Percentiles rank a stretch among this genome's conserved stretches.
Conservation (phyloP, 2,888 invertebrate genomes). For the Pilophorus perplexus region DNA sequence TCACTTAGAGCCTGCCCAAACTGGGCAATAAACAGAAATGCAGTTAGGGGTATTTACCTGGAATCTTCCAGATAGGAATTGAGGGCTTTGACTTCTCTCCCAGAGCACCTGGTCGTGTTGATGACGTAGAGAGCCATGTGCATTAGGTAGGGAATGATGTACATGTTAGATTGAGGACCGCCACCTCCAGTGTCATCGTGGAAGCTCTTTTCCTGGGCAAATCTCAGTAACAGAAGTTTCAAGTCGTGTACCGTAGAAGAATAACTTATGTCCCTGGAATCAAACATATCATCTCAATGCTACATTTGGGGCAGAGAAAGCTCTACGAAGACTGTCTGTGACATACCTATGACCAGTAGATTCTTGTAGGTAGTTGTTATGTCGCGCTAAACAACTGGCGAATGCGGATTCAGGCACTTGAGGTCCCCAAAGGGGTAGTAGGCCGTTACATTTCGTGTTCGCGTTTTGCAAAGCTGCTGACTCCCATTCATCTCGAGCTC, state of each 20-base stretch:
- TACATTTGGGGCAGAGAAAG: not conserved
- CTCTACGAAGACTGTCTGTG: not conserved
- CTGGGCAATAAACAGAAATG: too few species aligned
- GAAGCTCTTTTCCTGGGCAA: constrained; percentile 92
- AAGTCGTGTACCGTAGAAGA: constrained; percentile 86
- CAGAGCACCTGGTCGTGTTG: constrained; percentile 75
- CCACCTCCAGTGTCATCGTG: constrained; percentile 97
- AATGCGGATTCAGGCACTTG: constrained; percentile 89
- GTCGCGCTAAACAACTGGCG: constrained; percentile 88
- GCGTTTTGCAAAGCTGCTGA: constrained; percentile 97
- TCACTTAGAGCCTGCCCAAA: too few species aligned
- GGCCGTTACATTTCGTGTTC: constrained; percentile 94
- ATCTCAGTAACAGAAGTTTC: constrained; percentile 81
- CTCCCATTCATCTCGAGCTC: constrained; percentile 93
- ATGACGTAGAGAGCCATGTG: constrained; percentile 94
- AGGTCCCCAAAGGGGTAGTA: constrained; percentile 95
- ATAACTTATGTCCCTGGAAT: constrained; percentile 68
- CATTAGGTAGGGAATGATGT: constrained; percentile 88
- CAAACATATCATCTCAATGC: not conserved
- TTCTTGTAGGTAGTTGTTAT: constrained; percentile 77
- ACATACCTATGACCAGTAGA: constrained; percentile 52
- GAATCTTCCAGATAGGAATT: constrained; percentile 68
- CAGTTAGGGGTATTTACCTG: too few species aligned
- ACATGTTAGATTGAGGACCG: constrained; percentile 90
- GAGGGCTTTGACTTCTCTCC: constrained; percentile 76